These are phyloP conservation scores for Ceratotherium simum DNA, from an alignment of 2,113 vertebrate genomes.

Conservation along the genomic window DNA sequence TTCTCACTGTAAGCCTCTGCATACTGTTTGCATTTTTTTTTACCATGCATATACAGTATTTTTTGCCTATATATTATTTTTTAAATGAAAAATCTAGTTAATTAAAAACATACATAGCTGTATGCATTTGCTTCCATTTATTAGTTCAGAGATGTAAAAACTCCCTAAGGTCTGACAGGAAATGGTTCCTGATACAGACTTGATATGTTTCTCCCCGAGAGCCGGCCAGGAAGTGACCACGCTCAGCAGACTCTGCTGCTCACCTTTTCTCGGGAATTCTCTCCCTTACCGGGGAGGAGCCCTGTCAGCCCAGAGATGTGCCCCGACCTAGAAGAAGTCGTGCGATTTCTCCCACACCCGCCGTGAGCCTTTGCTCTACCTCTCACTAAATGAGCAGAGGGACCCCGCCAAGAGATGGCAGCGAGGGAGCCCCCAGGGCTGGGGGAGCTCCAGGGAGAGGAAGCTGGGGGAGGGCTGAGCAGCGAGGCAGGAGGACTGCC, in stretches of 20 bases:
- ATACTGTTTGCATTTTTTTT: neutral
- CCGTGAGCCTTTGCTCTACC: neutral
- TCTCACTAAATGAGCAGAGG: neutral
- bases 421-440: neutral
- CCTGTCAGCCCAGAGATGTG: neutral
- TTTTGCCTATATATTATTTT: neutral
- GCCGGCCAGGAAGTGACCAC: neutral
- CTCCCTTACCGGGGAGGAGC: neutral
- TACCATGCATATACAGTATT: neutral
- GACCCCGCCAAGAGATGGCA: neutral
- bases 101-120: neutral
- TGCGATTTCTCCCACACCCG: rapidly evolving
- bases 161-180: neutral
- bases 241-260: neutral
- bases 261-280: neutral
- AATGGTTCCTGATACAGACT: neutral
- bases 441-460: neutral
- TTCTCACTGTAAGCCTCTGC: neutral
- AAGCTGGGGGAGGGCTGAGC: rapidly evolving
- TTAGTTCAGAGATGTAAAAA: neutral
- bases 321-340: neutral
- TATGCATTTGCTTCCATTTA: neutral
- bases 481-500: no score
- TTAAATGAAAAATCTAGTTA: neutral
- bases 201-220: rapidly evolving